Evolutionary conservation across 2,113 vertebrate genomes (phyloP).

Genomic region (Lamprotornis superbus): DNA sequence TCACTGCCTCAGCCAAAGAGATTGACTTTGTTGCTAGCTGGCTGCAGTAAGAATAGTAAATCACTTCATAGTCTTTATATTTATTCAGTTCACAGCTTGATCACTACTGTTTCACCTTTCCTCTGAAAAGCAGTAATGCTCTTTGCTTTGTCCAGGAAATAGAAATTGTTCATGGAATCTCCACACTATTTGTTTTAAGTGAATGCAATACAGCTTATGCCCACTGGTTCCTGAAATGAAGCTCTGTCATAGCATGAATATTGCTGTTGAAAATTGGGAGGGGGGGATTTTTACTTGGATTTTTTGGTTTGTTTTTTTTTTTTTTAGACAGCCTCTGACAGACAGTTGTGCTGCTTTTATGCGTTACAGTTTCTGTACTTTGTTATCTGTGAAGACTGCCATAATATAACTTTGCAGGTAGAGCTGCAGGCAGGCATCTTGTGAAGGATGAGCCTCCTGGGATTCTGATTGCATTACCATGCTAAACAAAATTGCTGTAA

Average conservation of each 20-base stretch:
- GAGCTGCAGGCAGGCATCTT: background rate
- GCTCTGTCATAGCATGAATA: background rate
- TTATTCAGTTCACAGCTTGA: slow-evolving; percentile 69
- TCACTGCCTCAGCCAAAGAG: slow-evolving; percentile 58
- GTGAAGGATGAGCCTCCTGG: background rate
- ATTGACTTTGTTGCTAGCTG: slow-evolving; percentile 55
- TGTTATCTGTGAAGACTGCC: background rate
- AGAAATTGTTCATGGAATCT: slow-evolving; percentile 54
- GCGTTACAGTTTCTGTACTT: background rate
- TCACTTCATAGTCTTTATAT: slow-evolving; percentile 58
- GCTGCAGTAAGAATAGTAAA: slow-evolving; percentile 69
- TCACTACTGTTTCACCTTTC: slow-evolving; percentile 56
- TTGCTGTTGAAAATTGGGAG: background rate
- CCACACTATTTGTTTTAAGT: slow-evolving; percentile 68
- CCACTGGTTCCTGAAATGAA: slow-evolving; percentile 59
- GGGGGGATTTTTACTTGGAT: background rate
- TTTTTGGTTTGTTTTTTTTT: background rate
- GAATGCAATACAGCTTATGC: slow-evolving; percentile 48
- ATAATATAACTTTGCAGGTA: background rate
- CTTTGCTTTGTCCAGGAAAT: slow-evolving; percentile 52
- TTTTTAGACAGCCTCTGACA: background rate
- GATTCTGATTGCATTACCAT: slow-evolving; percentile 25
- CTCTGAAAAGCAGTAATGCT: slow-evolving; percentile 55
- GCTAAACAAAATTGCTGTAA: slow-evolving; percentile 43
- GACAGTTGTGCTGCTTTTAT: background rate